phyloP scores from a whole-genome alignment of 2,113 vertebrate genomes.

The Cyphomyrus discorhynchus region DNA sequence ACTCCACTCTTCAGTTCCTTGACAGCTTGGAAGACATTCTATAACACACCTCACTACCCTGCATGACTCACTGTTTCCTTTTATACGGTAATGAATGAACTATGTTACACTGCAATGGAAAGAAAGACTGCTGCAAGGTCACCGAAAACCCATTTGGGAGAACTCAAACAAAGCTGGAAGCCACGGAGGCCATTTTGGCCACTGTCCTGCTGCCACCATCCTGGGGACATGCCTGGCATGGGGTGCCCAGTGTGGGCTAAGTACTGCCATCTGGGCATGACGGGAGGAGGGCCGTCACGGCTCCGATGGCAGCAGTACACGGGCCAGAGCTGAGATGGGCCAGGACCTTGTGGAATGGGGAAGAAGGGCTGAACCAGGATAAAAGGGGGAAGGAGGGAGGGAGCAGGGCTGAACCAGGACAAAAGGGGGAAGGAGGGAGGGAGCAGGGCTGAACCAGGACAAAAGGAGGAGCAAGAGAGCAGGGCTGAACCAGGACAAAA shows the following conservation, averaged over 20 bases:
- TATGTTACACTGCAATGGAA: neutral
- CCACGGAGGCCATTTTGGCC: neutral
- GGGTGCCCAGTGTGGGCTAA: constrained; percentile 1
- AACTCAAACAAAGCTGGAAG: neutral
- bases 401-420: neutral
- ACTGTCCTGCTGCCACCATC: neutral
- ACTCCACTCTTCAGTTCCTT: neutral
- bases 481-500: neutral
- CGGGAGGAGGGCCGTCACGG: neutral
- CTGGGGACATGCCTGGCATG: neutral
- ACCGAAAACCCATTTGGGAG: neutral
- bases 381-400: neutral
- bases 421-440: neutral
- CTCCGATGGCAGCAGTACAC: neutral
- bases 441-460: neutral
- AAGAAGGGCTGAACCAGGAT: neutral
- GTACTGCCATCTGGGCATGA: constrained; percentile 17
- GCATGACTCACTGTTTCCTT: neutral
- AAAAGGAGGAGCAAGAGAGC: neutral
- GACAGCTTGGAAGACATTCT: neutral
- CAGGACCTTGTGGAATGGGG: neutral
- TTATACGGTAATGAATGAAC: neutral
- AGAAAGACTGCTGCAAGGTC: neutral
- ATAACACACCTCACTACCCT: neutral
- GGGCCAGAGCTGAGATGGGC: neutral